phyloP scores from a whole-genome alignment of 2,888 invertebrate genomes.

The Dascillus cervinus region DNA sequence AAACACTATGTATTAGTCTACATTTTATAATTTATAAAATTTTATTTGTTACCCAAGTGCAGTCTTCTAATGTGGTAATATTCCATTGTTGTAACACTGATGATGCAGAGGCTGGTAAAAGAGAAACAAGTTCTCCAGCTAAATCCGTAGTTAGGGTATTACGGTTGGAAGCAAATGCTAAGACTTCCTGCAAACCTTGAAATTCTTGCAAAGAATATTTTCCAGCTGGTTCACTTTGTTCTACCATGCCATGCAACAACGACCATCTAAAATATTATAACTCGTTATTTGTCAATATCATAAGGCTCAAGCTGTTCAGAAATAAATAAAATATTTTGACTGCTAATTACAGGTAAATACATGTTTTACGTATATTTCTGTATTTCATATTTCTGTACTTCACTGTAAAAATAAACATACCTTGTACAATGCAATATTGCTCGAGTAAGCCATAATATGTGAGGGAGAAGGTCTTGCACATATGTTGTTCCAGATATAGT shows the following conservation, averaged over 20 bases:
- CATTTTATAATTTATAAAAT: not conserved
- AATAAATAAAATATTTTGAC: too few relatives aligned
- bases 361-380: too few relatives aligned
- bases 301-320: too few relatives aligned
- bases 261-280: conserved; percentile 31
- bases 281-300: too few relatives aligned
- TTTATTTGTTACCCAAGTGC: conserved; percentile 47
- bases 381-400: too few relatives aligned
- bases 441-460: conserved; percentile 57
- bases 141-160: conserved; percentile 36
- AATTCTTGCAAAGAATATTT: conserved; percentile 45
- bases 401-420: conserved; percentile 32
- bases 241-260: conserved; percentile 35
- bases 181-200: conserved; percentile 38
- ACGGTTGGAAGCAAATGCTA: conserved; percentile 41
- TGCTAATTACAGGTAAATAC: too few relatives aligned
- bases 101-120: conserved; percentile 49
- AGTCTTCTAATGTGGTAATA: conserved; percentile 47
- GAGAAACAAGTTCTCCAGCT: conserved; percentile 46
- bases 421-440: conserved; percentile 56
- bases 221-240: conserved; percentile 36
- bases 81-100: conserved; percentile 58
- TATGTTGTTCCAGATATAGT: conserved; percentile 33
- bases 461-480: conserved; percentile 58
- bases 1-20: too few relatives aligned